phyloP scores from a whole-genome alignment of 2,888 invertebrate genomes.

The Drepana falcataria region DNA sequence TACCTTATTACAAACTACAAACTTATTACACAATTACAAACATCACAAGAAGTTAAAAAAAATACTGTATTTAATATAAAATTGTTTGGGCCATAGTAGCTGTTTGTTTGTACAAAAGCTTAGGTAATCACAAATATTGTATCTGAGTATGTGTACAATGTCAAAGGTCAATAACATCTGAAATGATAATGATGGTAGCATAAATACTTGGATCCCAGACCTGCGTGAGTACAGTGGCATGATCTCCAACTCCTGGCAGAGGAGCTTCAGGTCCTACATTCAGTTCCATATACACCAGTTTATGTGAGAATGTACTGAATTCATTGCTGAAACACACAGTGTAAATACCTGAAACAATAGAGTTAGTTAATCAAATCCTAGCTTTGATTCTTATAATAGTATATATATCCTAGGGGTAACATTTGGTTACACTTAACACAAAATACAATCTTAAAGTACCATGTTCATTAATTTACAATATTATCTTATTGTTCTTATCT shows the following conservation, averaged over 20 bases:
- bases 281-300: conserved; percentile 98
- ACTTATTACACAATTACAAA: too few species aligned
- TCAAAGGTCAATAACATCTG: background rate
- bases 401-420: too few species aligned
- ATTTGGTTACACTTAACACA: too few species aligned
- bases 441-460: too few species aligned
- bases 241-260: conserved; percentile 90
- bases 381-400: background rate
- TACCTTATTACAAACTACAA: too few species aligned
- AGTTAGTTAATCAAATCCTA: background rate
- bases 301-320: conserved; percentile 99
- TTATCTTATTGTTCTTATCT: too few species aligned
- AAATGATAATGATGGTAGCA: background rate
- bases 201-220: conserved; percentile 46
- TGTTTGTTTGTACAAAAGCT: background rate
- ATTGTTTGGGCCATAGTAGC: too few species aligned
- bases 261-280: conserved; percentile 95
- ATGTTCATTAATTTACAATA: too few species aligned
- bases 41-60: too few species aligned
- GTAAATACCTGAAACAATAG: conserved; percentile 82
- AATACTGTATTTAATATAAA: too few species aligned
- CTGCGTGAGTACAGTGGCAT: conserved; percentile 95
- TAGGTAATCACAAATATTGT: background rate
- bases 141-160: background rate
- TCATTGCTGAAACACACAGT: conserved; percentile 98